These are phyloP conservation scores for Clarias gariepinus DNA, from an alignment of 2,113 vertebrate species.

Conservation along the genomic window DNA sequence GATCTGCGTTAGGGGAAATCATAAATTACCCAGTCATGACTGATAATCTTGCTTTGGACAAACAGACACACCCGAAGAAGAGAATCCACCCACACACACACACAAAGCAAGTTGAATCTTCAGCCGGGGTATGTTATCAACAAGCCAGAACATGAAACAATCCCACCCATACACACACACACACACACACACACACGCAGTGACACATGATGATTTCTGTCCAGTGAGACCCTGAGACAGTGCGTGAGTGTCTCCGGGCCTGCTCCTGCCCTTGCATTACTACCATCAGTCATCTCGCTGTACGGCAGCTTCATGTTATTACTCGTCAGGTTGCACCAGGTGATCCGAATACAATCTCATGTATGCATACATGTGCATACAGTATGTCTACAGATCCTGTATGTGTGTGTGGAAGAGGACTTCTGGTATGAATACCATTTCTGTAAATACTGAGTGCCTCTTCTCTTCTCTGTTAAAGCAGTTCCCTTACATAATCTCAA, in stretches of 20 bases:
- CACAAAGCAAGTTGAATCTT: neutral
- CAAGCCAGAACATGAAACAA: neutral
- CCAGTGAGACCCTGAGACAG: neutral
- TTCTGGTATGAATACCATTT: neutral
- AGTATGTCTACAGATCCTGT: neutral
- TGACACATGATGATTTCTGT: neutral
- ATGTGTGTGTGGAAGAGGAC: neutral
- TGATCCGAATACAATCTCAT: neutral
- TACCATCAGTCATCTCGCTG: neutral
- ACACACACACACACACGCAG: neutral
- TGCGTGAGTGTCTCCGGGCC: neutral
- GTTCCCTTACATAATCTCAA: neutral
- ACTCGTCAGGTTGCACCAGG: neutral
- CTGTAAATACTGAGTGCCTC: neutral
- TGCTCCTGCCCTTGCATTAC: neutral
- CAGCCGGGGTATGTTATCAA: neutral
- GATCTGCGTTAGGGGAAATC: neutral
- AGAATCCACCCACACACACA: neutral
- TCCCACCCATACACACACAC: neutral
- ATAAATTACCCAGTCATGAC: neutral
- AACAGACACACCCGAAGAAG: conserved; percentile 6
- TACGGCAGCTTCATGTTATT: neutral
- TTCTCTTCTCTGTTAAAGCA: neutral
- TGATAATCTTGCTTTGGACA: neutral
- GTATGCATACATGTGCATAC: too few species aligned